phyloP scores from a whole-genome alignment of 2,797 vertebrate genomes.

The Rhyacichthys aspro region DNA sequence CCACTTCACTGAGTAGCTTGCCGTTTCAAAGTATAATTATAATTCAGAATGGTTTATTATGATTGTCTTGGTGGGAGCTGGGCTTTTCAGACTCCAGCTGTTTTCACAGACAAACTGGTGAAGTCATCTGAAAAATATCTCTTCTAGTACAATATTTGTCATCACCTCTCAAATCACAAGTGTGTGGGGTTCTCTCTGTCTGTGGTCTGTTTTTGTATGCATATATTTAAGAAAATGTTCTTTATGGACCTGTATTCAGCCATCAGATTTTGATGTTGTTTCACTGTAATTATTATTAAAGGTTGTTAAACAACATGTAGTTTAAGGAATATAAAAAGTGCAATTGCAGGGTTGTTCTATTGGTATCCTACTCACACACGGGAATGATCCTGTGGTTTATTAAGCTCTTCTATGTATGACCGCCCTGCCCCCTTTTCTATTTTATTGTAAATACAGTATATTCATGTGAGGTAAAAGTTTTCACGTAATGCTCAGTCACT shows the following conservation, averaged over 20 bases:
- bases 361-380: conserved; percentile 58
- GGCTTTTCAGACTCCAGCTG: conserved; percentile 22
- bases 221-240: conserved; percentile 85
- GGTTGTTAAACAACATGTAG: conserved; percentile 99
- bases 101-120: conserved; percentile 42
- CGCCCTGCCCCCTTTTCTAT: conserved; percentile 68
- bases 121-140: conserved; percentile 31
- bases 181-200: conserved; percentile 69
- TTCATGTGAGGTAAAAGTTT: conserved; percentile 69
- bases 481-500: conserved; percentile 61
- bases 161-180: conserved; percentile 62
- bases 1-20: conserved; percentile 27
- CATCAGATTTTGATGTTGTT: conserved; percentile 99
- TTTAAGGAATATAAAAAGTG: conserved; percentile 85
- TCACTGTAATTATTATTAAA: conserved; percentile 96
- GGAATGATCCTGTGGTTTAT: conserved; percentile 66
- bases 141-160: conserved; percentile 45
- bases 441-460: conserved; percentile 62
- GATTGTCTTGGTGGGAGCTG: conserved; percentile 26
- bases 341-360: conserved; percentile 80
- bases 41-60: conserved; percentile 23
- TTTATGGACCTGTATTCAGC: conserved; percentile 95
- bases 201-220: conserved; percentile 77
- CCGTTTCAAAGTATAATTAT: conserved; percentile 10
- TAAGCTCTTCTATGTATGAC: conserved; percentile 71